Percentiles rank a stretch among this genome's conserved stretches.
phyloP scores from a whole-genome alignment of 1,140 invertebrate species.

The Trichonephila inaurata region DNA sequence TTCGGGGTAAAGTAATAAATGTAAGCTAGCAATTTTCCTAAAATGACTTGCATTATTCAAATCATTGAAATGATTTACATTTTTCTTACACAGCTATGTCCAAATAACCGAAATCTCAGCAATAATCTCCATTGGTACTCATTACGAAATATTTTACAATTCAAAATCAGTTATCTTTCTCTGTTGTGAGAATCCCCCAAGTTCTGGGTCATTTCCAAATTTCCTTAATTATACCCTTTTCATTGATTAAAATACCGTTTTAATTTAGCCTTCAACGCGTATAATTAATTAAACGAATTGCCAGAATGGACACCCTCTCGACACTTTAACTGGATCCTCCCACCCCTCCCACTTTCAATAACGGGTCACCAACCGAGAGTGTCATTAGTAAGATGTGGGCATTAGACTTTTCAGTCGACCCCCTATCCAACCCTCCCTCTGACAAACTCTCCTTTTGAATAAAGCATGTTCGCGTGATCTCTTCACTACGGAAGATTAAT shows the following conservation, averaged over 20 bases:
- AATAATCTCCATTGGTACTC: not conserved
- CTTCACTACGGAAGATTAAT: conserved; percentile 43
- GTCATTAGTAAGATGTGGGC: conserved; percentile 48
- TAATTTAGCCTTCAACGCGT: conserved; percentile 49
- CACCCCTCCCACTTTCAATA: not conserved
- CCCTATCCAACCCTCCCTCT: not conserved
- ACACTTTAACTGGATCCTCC: conserved; percentile 27
- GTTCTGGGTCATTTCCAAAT: not conserved
- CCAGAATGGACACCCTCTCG: not conserved
- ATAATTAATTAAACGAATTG: conserved; percentile 55
- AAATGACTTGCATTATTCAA: too few species aligned
- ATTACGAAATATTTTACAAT: not conserved
- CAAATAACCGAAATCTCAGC: not conserved
- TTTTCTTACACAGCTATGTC: too few species aligned
- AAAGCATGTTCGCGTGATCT: conserved; percentile 53
- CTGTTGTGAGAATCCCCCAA: not conserved
- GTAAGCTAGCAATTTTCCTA: too few species aligned
- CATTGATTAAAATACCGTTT: conserved; percentile 57
- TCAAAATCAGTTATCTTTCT: not conserved
- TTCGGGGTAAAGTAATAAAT: too few species aligned
- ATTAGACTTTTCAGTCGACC: not conserved
- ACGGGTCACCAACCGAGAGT: conserved; percentile 38
- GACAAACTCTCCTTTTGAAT: conserved; percentile 48
- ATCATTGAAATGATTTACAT: too few species aligned
- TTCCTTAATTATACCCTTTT: conserved; percentile 26